A percentile compares a stretch with the other conserved stretches of the same genome.
These are phyloP conservation scores for Octodon degus DNA, from an alignment of 2,113 vertebrate genomes.

Conservation along the genomic window DNA sequence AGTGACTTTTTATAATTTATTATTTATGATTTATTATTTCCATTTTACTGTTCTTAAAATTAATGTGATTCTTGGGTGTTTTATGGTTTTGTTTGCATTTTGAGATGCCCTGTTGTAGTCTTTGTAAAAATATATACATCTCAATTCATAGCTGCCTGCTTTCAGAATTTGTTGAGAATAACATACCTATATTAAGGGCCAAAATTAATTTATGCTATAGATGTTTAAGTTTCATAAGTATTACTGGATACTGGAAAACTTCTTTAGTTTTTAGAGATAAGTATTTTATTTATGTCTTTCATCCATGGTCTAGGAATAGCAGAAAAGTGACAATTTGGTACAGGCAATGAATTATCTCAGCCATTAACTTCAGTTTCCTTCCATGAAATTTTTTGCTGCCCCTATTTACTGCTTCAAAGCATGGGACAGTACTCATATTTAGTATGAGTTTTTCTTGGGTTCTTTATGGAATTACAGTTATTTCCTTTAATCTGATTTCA, in stretches of 20 bases:
- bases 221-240: not conserved
- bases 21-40: not conserved
- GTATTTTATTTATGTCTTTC: not conserved
- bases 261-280: not conserved
- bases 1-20: not conserved
- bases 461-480: not conserved
- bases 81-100: constrained; percentile 33
- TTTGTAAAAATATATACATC: not conserved
- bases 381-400: not conserved
- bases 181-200: not conserved
- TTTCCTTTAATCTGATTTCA: not conserved
- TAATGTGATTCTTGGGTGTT: not conserved
- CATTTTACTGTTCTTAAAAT: not conserved
- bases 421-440: not conserved
- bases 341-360: not conserved
- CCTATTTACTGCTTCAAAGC: not conserved
- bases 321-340: not conserved
- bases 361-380: not conserved
- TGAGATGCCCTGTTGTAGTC: not conserved
- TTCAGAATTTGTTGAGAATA: not conserved
- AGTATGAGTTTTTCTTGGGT: not conserved
- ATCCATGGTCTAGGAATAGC: not conserved
- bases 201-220: not conserved
- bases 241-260: not conserved
- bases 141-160: not conserved